Percentiles rank a stretch among this genome's conserved stretches.
Evolutionary conservation across 2,797 vertebrate species (phyloP).

Genomic region (Hemibagrus guttatus): DNA sequence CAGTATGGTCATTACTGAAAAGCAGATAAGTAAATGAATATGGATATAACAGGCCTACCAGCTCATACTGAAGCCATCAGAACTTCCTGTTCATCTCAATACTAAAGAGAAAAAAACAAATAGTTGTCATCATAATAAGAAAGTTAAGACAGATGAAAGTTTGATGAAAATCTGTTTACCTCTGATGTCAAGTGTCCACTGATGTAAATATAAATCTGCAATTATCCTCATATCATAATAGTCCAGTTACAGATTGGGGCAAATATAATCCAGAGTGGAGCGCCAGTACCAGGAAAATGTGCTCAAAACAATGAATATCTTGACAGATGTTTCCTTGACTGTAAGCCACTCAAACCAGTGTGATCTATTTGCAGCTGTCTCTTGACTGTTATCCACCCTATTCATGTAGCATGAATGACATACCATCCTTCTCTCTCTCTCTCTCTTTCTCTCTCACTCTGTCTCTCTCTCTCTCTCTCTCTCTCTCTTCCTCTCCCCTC

Average conservation of each 20-base stretch:
- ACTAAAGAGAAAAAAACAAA: neutral
- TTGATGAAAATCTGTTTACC: conserved; percentile 27
- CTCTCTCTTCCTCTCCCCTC: neutral
- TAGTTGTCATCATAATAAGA: neutral
- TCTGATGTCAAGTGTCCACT: conserved; percentile 24
- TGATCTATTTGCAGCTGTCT: conserved; percentile 51
- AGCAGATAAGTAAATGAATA: neutral
- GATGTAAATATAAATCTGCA: conserved; percentile 15
- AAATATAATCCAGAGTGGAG: conserved; percentile 8
- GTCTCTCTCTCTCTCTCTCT: conserved; percentile 14
- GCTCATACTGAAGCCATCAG: conserved; percentile 30
- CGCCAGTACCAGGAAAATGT: neutral
- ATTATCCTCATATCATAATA: conserved; percentile 24
- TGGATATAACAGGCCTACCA: conserved; percentile 25
- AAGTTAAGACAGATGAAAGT: neutral
- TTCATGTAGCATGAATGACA: conserved; percentile 61
- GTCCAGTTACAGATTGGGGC: conserved; percentile 10
- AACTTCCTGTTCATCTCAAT: neutral
- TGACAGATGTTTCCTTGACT: conserved; percentile 41
- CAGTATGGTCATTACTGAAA: neutral
- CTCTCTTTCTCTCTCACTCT: conserved; percentile 25
- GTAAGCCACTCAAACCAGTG: conserved; percentile 42
- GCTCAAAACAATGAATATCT: conserved; percentile 34
- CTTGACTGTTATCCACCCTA: conserved; percentile 54
- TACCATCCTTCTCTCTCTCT: conserved; percentile 32